Evolutionary conservation across 1,140 invertebrate species (phyloP).

Genomic region (Parapsyche elsis): DNA sequence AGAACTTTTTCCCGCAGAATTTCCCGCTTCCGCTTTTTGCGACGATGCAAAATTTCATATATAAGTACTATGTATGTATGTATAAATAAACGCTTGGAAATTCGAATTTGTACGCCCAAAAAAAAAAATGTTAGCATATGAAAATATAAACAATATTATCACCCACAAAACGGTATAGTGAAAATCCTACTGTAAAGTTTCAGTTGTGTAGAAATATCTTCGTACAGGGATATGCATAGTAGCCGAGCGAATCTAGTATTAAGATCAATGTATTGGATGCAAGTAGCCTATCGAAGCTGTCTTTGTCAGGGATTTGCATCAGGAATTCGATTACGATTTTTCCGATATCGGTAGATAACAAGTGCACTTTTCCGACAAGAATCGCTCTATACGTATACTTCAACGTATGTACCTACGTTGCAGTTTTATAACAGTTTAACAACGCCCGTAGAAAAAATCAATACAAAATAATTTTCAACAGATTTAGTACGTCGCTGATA

Average conservation of each 20-base stretch:
- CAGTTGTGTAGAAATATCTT: not conserved
- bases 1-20: not conserved
- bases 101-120: not conserved
- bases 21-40: conserved; percentile 20
- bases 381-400: no score
- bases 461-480: no score
- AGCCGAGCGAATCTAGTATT: conserved; percentile 10
- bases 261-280: conserved; percentile 18
- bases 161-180: no score
- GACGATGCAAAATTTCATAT: conserved; percentile 6
- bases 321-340: conserved; percentile 29
- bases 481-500: no score
- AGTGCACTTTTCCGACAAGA: not conserved
- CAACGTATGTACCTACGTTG: no score
- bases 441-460: no score
- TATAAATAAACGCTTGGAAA: conserved; percentile 13
- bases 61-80: no score
- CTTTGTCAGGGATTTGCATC: conserved; percentile 43
- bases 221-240: not conserved
- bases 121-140: no score
- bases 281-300: conserved; percentile 6
- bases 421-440: no score
- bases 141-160: no score
- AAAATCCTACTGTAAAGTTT: not conserved
- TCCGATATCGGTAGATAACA: not conserved